phyloP scores from a whole-genome alignment of 2,113 vertebrate genomes.

The Aldabrachelys gigantea region DNA sequence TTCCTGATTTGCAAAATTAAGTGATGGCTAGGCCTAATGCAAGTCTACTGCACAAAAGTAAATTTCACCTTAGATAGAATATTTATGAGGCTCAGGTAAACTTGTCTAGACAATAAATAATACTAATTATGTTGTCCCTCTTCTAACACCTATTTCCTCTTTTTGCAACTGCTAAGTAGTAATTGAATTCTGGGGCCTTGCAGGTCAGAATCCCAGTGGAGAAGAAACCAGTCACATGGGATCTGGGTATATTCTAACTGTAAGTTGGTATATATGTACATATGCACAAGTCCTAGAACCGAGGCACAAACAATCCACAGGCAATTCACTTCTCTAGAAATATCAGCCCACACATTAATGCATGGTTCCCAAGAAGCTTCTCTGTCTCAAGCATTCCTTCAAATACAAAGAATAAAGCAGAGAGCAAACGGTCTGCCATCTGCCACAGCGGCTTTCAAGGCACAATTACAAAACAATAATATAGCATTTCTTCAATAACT shows the following conservation, averaged over 20 bases:
- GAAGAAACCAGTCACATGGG: background rate
- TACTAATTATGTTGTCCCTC: too few relatives aligned
- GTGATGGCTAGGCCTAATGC: background rate
- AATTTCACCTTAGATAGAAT: background rate
- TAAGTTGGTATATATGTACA: slow-evolving; percentile 43
- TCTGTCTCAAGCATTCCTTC: background rate
- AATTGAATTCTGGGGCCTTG: background rate
- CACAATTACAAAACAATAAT: background rate
- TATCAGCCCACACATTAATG: background rate
- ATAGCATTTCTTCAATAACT: background rate
- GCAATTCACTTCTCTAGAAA: background rate
- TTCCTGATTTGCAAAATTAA: background rate
- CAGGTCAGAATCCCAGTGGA: background rate
- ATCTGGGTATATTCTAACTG: background rate
- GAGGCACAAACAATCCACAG: slow-evolving; percentile 11
- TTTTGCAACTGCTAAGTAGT: background rate
- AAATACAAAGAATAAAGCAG: background rate
- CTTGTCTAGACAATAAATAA: background rate
- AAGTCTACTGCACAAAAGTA: background rate
- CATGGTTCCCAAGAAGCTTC: background rate
- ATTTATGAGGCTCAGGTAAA: too few relatives aligned
- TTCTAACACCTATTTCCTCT: background rate
- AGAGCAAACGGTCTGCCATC: background rate
- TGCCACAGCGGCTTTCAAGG: background rate
- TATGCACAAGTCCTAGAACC: slow-evolving; percentile 9